Base-by-base conservation (phyloP, 1,140 invertebrate genomes). In the Sitobion miscanthi region DNA sequence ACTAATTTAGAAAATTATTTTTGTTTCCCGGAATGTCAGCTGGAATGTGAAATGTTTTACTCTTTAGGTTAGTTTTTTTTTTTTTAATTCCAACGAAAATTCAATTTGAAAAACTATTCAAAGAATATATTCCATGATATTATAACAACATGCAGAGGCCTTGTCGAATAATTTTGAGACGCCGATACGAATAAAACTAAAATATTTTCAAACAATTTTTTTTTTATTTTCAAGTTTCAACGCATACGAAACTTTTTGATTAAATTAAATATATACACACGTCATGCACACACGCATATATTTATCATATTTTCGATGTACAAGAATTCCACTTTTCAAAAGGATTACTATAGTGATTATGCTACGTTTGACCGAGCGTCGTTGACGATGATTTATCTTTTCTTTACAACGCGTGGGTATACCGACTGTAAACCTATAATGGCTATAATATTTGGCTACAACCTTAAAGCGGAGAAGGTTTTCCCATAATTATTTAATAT, bases 91-190 rank as follows among this genome's bases (percentile, higher is more conserved):
- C 23, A 42, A 85, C 23, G 25, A 45, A 87, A 87, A 87, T 87
- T 87, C 30, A 47, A 87, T 87, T 87, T 47, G 11, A n/a, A 87
- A 87, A 49, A 87, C 85, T 45, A 49, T 45, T 87, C 42, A n/a
- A n/a, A 77, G 62, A 47, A 47, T 83, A 45, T 85, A 42, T 7
- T 42, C 23, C 42, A 42, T 11, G 42, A 45, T 25, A 87, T 30
- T 38, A 89, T 52, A 77, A 88, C n/a, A 25, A 21, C 1, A 49
- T 47, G 9, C 14, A 14, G 49, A 45, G 5, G 42, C 17, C 42
- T 87, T n/a, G 42, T 87, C 85, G 4, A 47, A 47, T 87, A 47
- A 47, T 14, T 87, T 83, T 47, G 57, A 77, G n/a, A 77, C 62
- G 14, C 30, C 62, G 17, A 77, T 77, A 77, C 62, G n/a, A n/a